A percentile compares a stretch with the other conserved stretches of the same genome.
phyloP scores from a whole-genome alignment of 2,113 vertebrate species.

The Varanus komodoensis region DNA sequence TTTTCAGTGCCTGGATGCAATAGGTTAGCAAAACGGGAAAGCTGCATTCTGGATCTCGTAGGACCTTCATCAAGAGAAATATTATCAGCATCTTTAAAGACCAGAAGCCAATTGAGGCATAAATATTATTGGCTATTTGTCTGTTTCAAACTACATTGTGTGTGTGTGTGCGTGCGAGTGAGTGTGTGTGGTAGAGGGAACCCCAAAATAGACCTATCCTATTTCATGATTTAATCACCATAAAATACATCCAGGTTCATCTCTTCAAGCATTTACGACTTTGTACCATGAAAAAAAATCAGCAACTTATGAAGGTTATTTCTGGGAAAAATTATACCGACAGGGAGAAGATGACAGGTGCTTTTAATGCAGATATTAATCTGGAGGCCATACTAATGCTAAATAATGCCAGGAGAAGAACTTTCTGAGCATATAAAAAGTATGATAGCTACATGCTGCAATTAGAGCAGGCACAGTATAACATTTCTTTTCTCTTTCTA shows the following conservation, averaged over 20 bases:
- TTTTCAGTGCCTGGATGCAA: not conserved
- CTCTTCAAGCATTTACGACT: constrained; percentile 55
- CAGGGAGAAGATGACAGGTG: constrained; percentile 33
- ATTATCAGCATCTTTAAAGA: not conserved
- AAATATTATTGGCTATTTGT: constrained; percentile 17
- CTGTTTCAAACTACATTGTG: constrained; percentile 30
- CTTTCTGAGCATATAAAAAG: not conserved
- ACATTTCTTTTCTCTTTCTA: not conserved
- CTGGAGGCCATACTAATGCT: constrained; percentile 23
- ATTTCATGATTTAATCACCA: constrained; percentile 57
- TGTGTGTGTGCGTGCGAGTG: not conserved
- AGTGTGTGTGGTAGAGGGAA: no score
- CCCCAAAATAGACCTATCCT: not conserved
- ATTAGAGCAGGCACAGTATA: constrained; percentile 19
- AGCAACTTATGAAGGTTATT: constrained; percentile 53
- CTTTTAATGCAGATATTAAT: constrained; percentile 57
- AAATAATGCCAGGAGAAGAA: constrained; percentile 31
- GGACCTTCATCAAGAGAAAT: not conserved
- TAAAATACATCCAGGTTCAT: constrained; percentile 38
- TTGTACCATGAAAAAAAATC: constrained; percentile 29
- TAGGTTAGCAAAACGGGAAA: not conserved
- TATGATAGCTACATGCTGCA: not conserved
- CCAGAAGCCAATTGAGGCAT: not conserved
- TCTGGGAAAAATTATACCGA: constrained; percentile 47
- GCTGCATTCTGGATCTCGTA: not conserved